Evolutionary conservation across 2,113 vertebrate species (phyloP).

Genomic region (Eulemur macaco): DNA sequence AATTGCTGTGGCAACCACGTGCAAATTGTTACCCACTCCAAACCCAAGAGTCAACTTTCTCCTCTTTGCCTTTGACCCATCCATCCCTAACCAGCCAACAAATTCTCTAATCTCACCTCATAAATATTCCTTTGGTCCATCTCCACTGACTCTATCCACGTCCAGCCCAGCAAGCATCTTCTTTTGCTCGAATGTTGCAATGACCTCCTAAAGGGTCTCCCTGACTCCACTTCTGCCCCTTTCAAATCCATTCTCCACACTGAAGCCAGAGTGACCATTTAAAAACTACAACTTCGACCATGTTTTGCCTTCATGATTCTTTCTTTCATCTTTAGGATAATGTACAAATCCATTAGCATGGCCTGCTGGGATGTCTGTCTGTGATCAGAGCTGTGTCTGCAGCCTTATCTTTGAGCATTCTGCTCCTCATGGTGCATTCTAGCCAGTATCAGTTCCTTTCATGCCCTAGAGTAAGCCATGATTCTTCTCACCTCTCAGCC

Average conservation of each 20-base stretch:
- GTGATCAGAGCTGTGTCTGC: not conserved
- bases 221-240: not conserved
- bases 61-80: not conserved
- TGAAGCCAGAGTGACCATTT: not conserved
- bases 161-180: not conserved
- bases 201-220: not conserved
- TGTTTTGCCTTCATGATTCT: not conserved
- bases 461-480: not conserved
- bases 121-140: not conserved
- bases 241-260: not conserved
- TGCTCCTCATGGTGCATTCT: fast-evolving
- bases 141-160: fast-evolving
- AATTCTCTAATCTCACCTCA: not conserved
- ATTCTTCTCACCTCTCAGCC: not conserved
- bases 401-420: not conserved
- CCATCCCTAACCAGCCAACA: not conserved
- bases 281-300: not conserved
- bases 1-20: not conserved
- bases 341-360: not conserved
- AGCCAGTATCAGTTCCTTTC: not conserved
- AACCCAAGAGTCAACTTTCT: not conserved
- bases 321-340: not conserved
- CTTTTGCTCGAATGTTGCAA: not conserved
- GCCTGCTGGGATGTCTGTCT: not conserved
- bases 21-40: not conserved